Percentiles rank a stretch among this genome's conserved stretches.
Conservation (phyloP, 2,888 invertebrate species). For the Agrotis exclamationis region DNA sequence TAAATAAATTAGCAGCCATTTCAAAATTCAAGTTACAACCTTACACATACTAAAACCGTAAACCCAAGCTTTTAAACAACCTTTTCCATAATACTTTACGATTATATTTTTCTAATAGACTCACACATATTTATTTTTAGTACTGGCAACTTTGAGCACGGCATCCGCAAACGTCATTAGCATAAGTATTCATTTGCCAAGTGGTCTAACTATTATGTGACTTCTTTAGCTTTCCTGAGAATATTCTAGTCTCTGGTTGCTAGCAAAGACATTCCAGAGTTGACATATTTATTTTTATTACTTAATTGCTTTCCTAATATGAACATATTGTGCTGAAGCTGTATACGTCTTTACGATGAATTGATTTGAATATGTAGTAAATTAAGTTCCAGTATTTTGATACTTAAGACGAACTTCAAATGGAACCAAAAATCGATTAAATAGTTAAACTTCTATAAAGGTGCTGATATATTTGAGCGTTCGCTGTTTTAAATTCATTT, state of each 20-base stretch:
- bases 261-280: constrained; percentile 43
- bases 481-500: no score
- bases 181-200: constrained; percentile 59
- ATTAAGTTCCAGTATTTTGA: no score
- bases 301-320: constrained; percentile 37
- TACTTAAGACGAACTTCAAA: no score
- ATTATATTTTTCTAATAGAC: constrained; percentile 37
- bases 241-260: constrained; percentile 33
- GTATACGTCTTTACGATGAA: neutral
- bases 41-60: neutral
- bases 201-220: constrained; percentile 51
- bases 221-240: constrained; percentile 58
- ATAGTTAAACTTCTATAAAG: no score
- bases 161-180: constrained; percentile 41
- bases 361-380: neutral
- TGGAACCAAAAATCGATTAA: no score
- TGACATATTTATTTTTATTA: constrained; percentile 29
- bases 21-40: neutral
- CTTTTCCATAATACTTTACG: constrained; percentile 22
- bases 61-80: constrained; percentile 14
- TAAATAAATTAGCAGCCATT: neutral
- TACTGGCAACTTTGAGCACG: constrained; percentile 27
- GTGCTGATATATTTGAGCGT: no score
- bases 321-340: neutral
- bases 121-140: constrained; percentile 43